phyloP scores from a whole-genome alignment of 2,888 invertebrate genomes.

The Drosophila colorata region DNA sequence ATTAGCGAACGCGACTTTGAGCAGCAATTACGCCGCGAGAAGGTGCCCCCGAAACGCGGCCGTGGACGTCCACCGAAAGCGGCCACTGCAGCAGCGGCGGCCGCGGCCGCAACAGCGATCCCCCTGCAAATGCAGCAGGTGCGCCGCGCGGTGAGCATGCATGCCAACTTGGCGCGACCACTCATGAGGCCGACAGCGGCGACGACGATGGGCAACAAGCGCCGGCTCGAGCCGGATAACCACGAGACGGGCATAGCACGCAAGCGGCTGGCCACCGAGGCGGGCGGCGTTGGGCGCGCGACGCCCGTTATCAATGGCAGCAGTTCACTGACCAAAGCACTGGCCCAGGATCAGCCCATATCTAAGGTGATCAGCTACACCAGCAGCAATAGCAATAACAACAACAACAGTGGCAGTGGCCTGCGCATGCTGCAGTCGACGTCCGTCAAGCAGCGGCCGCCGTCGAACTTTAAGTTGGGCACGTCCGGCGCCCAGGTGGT shows the following conservation, averaged over 20 bases:
- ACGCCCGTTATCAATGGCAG: constrained; percentile 56
- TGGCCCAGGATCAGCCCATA: constrained; percentile 10
- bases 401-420: constrained; percentile 1
- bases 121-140: constrained; percentile 11
- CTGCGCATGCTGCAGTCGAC: constrained; percentile 37
- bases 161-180: constrained; percentile 43
- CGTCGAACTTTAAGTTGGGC: constrained; percentile 6
- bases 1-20: constrained; percentile 62
- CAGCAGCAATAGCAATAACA: constrained; percentile 2
- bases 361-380: background rate
- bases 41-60: constrained; percentile 61
- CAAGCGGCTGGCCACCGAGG: constrained; percentile 58
- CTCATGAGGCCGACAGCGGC: constrained; percentile 25
- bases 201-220: constrained; percentile 42
- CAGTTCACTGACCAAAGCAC: constrained; percentile 28
- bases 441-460: constrained; percentile 20
- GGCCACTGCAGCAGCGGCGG: constrained; percentile 13
- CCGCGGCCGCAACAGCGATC: background rate
- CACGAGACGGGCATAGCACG: constrained; percentile 52
- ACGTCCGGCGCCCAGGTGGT: background rate
- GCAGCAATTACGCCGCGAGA: constrained; percentile 51
- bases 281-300: constrained; percentile 5
- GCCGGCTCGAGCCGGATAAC: constrained; percentile 57
- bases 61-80: constrained; percentile 72
- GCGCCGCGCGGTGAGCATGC: constrained; percentile 5